Percentiles rank a stretch among this genome's conserved stretches.
phyloP scores from a whole-genome alignment of 2,113 vertebrate genomes.

The Catharus fuscescens region DNA sequence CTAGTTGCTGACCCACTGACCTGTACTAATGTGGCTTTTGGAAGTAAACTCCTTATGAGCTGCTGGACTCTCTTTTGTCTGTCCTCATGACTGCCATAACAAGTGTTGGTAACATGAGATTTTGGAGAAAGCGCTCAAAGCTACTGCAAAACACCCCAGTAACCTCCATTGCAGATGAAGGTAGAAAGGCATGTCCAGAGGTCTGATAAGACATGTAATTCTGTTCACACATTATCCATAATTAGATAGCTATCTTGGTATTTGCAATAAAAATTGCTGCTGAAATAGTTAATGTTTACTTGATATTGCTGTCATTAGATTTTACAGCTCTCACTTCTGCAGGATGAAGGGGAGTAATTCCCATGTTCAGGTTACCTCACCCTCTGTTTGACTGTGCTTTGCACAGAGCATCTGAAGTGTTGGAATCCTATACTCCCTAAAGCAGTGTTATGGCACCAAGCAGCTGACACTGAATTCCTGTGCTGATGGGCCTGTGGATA shows the following conservation, averaged over 20 bases:
- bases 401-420: not conserved
- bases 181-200: not conserved
- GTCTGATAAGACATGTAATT: not conserved
- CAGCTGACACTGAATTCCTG: not conserved
- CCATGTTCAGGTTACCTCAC: not conserved
- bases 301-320: slow-evolving; percentile 1
- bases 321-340: slow-evolving; percentile 26
- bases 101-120: not conserved
- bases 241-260: slow-evolving; percentile 13
- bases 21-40: not conserved
- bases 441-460: not conserved
- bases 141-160: not conserved
- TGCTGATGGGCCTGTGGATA: not conserved
- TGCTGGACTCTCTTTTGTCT: not conserved
- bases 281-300: slow-evolving; percentile 43
- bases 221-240: slow-evolving; percentile 21
- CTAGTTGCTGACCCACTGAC: not conserved
- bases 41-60: not conserved
- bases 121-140: not conserved
- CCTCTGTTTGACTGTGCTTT: not conserved
- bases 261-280: not conserved
- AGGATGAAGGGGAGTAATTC: not conserved
- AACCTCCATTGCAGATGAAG: not conserved
- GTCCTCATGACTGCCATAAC: not conserved
- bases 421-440: not conserved